Conservation (phyloP, 2,113 vertebrate species). For the Neotragus moschatus region DNA sequence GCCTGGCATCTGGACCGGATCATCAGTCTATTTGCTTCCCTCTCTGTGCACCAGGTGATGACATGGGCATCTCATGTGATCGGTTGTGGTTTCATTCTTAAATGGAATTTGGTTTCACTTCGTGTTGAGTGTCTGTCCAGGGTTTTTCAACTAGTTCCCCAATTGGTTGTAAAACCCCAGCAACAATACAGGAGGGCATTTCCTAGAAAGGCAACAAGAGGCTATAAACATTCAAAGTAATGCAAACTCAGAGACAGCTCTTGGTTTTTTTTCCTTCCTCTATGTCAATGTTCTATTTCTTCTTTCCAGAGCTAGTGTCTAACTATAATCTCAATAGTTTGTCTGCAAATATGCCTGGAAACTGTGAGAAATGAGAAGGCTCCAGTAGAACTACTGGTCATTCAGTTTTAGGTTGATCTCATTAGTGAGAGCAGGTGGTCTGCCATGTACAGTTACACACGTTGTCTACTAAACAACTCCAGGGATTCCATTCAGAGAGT, state of each 20-base stretch:
- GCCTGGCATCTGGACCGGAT: conserved; percentile 84
- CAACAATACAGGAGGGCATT: conserved; percentile 56
- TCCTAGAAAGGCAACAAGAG: conserved; percentile 74
- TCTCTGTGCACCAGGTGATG: conserved; percentile 84
- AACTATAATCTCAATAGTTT: background rate
- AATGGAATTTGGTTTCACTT: conserved; percentile 86
- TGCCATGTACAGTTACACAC: background rate
- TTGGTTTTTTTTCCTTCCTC: background rate
- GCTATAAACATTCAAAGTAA: conserved; percentile 76
- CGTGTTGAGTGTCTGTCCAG: conserved; percentile 82
- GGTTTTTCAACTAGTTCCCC: conserved; percentile 82
- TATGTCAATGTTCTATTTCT: conserved; percentile 6
- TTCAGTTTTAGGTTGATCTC: background rate
- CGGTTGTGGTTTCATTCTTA: conserved; percentile 86
- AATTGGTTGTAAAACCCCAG: conserved; percentile 81
- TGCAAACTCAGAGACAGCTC: background rate
- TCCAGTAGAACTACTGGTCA: background rate
- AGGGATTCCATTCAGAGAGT: background rate
- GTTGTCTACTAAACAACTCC: background rate
- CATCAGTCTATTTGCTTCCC: conserved; percentile 82
- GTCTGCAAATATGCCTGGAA: background rate
- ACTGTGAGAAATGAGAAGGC: background rate
- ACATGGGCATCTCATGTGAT: conserved; percentile 83
- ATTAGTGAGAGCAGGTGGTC: background rate
- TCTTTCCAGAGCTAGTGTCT: conserved; percentile 22